phyloP scores from a whole-genome alignment of 2,888 invertebrate species.

The Micoletzkya japonica region DNA sequence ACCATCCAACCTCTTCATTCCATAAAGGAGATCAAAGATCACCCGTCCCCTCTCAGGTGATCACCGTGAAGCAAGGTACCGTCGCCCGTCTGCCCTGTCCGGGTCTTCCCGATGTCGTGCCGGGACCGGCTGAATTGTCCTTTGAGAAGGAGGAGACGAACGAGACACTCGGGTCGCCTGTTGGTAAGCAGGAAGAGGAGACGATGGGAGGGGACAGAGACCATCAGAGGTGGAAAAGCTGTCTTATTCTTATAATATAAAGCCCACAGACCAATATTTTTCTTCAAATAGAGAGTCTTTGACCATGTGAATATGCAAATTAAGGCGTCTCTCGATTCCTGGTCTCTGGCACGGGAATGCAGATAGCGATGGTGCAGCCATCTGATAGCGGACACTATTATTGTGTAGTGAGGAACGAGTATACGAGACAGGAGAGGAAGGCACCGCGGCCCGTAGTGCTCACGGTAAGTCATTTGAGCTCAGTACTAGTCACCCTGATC shows the following conservation, averaged over 20 bases:
- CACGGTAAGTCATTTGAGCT: conserved; percentile 38
- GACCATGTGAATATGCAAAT: not conserved
- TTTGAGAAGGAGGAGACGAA: conserved; percentile 48
- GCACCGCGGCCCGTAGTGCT: conserved; percentile 52
- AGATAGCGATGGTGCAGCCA: conserved; percentile 54
- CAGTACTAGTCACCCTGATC: too few relatives aligned
- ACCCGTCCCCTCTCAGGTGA: conserved; percentile 31
- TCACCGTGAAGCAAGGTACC: conserved; percentile 49
- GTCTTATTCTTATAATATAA: too few relatives aligned
- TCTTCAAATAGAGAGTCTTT: not conserved
- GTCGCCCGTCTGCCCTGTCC: conserved; percentile 58
- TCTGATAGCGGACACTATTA: conserved; percentile 54
- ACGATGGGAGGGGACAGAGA: too few relatives aligned
- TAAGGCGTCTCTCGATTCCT: conserved; percentile 36
- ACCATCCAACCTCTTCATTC: too few relatives aligned
- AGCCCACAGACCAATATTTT: not conserved
- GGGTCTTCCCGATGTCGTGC: conserved; percentile 58
- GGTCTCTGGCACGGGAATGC: conserved; percentile 53
- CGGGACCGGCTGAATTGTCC: conserved; percentile 56
- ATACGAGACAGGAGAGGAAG: conserved; percentile 44
- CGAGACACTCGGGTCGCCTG: conserved; percentile 4
- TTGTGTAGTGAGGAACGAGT: conserved; percentile 58
- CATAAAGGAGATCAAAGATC: not conserved
- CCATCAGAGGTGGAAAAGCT: too few relatives aligned
- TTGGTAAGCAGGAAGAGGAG: too few relatives aligned